Conservation (phyloP, 92 coral and sea anemone genomes). For the Bergia puertoricense region DNA sequence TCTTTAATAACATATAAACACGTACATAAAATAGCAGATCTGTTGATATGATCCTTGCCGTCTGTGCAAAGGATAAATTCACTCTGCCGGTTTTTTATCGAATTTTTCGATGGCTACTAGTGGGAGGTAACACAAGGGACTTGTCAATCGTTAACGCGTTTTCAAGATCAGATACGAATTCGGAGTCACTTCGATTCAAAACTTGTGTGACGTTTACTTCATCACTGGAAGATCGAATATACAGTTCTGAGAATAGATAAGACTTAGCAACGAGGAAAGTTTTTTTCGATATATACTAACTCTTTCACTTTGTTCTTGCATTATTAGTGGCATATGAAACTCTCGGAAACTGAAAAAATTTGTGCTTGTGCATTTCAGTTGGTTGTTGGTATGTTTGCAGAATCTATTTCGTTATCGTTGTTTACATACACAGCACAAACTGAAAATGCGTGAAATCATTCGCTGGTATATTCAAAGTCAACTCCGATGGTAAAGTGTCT, state of each 20-base stretch:
- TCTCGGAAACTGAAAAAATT: not conserved
- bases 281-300: not conserved
- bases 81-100: not conserved
- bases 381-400: constrained; percentile 21
- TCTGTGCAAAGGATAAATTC: constrained; percentile 10
- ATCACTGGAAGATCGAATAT: constrained; percentile 6
- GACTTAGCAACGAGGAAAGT: not conserved
- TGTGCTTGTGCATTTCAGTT: constrained; percentile 2
- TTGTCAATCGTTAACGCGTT: not conserved
- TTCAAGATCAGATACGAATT: not conserved
- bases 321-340: not conserved
- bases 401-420: constrained; percentile 12
- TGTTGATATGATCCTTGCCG: constrained; percentile 17
- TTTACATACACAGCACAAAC: constrained; percentile 27
- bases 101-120: not conserved
- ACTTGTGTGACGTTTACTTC: not conserved
- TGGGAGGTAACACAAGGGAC: not conserved
- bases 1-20: not conserved
- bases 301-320: not conserved
- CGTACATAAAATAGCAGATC: not conserved
- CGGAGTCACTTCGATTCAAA: not conserved
- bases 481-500: not conserved
- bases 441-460: not conserved
- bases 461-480: not conserved
- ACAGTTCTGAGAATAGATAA: not conserved